These are phyloP conservation scores for Agelaius tricolor DNA, from an alignment of 2,113 vertebrate genomes.

Conservation along the genomic window DNA sequence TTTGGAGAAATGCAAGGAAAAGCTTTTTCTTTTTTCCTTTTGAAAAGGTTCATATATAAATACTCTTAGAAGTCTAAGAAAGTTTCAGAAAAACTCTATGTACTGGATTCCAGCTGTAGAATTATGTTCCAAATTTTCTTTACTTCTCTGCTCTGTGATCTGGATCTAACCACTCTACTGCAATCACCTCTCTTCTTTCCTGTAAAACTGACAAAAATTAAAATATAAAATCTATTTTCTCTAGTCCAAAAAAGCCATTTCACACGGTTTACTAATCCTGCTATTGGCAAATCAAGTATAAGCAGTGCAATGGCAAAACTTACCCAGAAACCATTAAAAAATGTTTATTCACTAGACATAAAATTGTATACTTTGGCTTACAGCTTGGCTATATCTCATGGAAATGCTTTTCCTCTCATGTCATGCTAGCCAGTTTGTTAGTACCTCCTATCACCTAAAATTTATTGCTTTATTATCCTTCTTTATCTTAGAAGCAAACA, in stretches of 20 bases:
- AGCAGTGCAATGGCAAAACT: background rate
- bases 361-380: background rate
- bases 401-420: background rate
- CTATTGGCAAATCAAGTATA: background rate
- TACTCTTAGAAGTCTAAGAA: background rate
- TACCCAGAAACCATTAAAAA: background rate
- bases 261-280: background rate
- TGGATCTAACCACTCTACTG: background rate
- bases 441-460: background rate
- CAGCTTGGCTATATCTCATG: background rate
- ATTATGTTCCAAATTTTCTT: background rate
- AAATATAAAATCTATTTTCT: background rate
- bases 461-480: background rate
- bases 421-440: background rate
- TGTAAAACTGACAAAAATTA: background rate
- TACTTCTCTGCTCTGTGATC: background rate
- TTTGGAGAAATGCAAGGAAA: background rate
- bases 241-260: background rate
- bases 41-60: background rate
- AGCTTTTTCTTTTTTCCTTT: background rate
- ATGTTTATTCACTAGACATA: background rate
- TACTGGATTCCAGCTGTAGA: background rate
- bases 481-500: background rate
- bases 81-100: background rate
- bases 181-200: background rate